Evolutionary conservation across 2,888 invertebrate genomes (phyloP).

Genomic region (Catonia carolina): DNA sequence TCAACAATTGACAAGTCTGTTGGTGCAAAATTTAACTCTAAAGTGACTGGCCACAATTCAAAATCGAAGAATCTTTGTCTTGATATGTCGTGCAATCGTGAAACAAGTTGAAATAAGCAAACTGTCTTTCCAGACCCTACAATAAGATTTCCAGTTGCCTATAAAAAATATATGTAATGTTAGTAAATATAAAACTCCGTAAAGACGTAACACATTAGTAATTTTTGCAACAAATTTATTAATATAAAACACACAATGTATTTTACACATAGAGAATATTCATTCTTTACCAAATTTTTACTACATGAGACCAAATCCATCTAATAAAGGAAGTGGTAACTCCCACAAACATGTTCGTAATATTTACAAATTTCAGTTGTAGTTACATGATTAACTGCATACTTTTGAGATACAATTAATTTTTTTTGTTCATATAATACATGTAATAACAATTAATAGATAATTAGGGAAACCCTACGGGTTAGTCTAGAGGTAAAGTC

Average conservation of each 20-base stretch:
- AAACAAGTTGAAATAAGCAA: conserved; percentile 54
- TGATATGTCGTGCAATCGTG: conserved; percentile 60
- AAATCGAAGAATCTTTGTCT: conserved; percentile 63
- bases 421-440: no score
- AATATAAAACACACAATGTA: not conserved
- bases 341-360: no score
- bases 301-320: not conserved
- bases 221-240: no score
- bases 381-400: no score
- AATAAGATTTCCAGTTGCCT: conserved; percentile 45
- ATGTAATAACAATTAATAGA: no score
- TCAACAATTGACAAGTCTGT: conserved; percentile 55
- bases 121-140: conserved; percentile 45
- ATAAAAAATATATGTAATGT: conserved; percentile 31
- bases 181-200: not conserved
- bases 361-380: no score
- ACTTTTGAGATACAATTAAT: no score
- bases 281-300: not conserved
- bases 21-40: conserved; percentile 58
- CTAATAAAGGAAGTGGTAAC: no score
- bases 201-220: no score
- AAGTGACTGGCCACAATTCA: conserved; percentile 56
- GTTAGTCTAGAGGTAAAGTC: no score
- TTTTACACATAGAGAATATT: not conserved
- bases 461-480: no score